These are phyloP conservation scores for Aleadryas rufinucha DNA, from an alignment of 2,113 vertebrate species.

Conservation along the genomic window DNA sequence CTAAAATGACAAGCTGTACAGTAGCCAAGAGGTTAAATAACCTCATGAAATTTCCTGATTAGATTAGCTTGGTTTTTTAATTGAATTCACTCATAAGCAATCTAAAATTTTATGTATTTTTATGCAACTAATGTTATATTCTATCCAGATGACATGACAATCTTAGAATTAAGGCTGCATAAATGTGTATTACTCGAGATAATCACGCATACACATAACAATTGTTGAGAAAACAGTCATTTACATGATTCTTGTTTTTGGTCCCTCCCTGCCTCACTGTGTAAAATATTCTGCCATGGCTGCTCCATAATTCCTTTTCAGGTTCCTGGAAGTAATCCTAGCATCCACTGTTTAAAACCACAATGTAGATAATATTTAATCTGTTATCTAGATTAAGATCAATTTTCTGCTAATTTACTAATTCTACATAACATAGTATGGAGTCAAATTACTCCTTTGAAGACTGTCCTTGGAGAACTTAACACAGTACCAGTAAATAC, in stretches of 20 bases:
- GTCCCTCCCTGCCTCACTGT: neutral
- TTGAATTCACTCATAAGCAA: neutral
- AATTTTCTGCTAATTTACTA: neutral
- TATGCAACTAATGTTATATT: neutral
- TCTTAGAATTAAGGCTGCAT: neutral
- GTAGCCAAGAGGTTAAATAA: neutral
- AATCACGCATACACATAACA: neutral
- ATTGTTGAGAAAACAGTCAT: neutral
- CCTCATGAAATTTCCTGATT: neutral
- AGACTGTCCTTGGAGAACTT: neutral
- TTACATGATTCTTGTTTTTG: neutral
- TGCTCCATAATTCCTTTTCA: neutral
- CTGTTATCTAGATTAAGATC: neutral
- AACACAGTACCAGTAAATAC: fast-evolving
- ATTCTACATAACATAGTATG: neutral
- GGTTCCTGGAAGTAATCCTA: neutral
- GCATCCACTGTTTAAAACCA: neutral
- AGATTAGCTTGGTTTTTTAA: neutral
- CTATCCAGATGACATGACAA: neutral
- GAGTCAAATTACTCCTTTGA: neutral
- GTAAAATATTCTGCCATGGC: neutral
- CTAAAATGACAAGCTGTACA: neutral
- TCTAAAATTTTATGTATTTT: neutral
- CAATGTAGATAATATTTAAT: neutral
- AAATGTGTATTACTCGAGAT: neutral